Percentiles rank a stretch among this genome's conserved stretches.
These are phyloP conservation scores for Halichoerus grypus DNA, from an alignment of 2,113 vertebrate genomes.

Conservation along the genomic window DNA sequence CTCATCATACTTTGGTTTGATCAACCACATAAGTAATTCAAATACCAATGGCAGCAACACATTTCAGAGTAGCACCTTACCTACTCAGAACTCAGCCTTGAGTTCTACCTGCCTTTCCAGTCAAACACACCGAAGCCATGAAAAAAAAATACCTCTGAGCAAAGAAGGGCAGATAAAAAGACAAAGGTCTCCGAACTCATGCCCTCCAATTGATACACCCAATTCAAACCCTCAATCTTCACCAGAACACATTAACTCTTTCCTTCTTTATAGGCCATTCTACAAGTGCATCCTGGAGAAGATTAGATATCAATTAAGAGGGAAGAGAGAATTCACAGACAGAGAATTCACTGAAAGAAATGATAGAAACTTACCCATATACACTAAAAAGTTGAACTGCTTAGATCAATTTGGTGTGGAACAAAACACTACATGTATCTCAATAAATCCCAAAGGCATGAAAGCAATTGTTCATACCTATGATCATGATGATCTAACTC, in stretches of 20 bases:
- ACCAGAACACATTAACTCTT: neutral
- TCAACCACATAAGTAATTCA: conserved; percentile 55
- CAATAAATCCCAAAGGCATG: neutral
- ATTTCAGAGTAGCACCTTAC: neutral
- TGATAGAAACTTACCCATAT: neutral
- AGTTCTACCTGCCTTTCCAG: neutral
- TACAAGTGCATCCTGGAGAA: neutral
- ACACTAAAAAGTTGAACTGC: neutral
- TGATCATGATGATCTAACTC: conserved; percentile 18
- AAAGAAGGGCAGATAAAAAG: conserved; percentile 19
- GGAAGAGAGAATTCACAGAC: neutral
- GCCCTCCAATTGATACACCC: neutral
- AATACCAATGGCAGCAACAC: conserved; percentile 36
- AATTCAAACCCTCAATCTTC: neutral
- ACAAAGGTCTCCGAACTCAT: neutral
- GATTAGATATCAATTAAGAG: neutral
- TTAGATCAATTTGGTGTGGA: neutral
- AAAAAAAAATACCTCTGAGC: neutral
- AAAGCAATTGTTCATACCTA: neutral
- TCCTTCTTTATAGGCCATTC: neutral
- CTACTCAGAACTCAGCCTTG: conserved; percentile 26
- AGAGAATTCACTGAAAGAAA: neutral
- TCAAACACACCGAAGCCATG: neutral
- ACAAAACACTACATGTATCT: neutral
- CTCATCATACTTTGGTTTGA: conserved; percentile 20